phyloP scores from a whole-genome alignment of 2,797 vertebrate species.

The Tenualosa thibaudeaui region DNA sequence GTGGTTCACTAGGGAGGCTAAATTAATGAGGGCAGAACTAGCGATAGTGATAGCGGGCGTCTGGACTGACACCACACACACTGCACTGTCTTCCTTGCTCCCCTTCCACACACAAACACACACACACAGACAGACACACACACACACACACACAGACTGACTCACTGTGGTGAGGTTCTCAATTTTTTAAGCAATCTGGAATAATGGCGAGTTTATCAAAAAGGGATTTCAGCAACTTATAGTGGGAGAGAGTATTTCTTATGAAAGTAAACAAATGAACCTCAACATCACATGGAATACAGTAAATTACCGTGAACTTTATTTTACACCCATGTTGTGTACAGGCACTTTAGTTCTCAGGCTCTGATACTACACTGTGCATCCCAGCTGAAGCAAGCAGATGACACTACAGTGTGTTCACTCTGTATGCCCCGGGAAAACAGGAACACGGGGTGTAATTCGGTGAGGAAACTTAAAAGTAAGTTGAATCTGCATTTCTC shows the following conservation, averaged over 20 bases:
- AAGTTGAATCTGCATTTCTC: conserved; percentile 60
- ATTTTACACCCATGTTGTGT: conserved; percentile 56
- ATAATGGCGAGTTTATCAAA: neutral
- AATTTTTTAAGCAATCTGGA: neutral
- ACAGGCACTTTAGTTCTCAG: conserved; percentile 44
- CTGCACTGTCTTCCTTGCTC: neutral
- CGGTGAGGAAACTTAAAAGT: conserved; percentile 65
- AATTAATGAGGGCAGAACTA: conserved; percentile 69
- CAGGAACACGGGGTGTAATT: conserved; percentile 67
- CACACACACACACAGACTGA: neutral
- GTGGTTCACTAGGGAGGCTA: conserved; percentile 64
- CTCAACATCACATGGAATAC: neutral
- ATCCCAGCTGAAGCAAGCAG: conserved; percentile 49
- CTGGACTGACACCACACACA: conserved; percentile 44
- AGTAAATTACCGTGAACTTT: conserved; percentile 43
- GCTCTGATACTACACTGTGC: neutral
- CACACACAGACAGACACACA: conserved; percentile 2
- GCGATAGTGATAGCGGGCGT: conserved; percentile 60
- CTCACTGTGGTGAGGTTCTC: neutral
- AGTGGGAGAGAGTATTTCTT: neutral
- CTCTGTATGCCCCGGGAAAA: conserved; percentile 61
- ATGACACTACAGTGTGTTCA: conserved; percentile 39
- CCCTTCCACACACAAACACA: neutral
- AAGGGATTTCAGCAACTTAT: neutral
- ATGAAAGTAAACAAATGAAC: neutral